These are phyloP conservation scores for Eutrigla gurnardus DNA, from an alignment of 2,797 vertebrate species.

Conservation along the genomic window DNA sequence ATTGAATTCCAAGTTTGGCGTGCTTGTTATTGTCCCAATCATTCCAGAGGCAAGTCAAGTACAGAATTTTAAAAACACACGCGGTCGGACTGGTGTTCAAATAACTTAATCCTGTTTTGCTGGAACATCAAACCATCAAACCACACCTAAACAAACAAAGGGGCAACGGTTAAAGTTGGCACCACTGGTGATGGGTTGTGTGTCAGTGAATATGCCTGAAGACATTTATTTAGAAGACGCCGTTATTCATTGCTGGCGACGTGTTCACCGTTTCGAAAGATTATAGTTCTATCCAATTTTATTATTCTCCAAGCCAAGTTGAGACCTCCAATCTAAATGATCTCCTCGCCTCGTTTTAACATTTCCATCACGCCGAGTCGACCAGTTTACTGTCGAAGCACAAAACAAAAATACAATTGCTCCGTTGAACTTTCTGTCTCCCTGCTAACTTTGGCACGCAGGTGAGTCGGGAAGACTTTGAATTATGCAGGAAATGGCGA, in stretches of 20 bases:
- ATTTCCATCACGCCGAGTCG: conserved; percentile 7
- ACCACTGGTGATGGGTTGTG: not conserved
- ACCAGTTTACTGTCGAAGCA: conserved; percentile 65
- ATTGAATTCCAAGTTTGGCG: conserved; percentile 5
- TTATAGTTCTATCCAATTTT: not conserved
- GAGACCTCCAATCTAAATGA: conserved; percentile 6
- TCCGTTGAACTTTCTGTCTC: conserved; percentile 20
- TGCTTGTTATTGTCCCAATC: not conserved
- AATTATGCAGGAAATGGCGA: conserved; percentile 42
- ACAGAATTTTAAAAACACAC: conserved; percentile 10
- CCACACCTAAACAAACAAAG: not conserved
- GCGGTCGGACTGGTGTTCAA: too few relatives aligned
- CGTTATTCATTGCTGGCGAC: not conserved
- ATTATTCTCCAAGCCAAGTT: not conserved
- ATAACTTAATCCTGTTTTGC: not conserved
- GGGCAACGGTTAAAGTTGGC: fast-evolving
- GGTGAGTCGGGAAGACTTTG: not conserved
- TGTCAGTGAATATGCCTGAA: not conserved
- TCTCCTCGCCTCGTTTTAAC: not conserved
- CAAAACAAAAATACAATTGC: conserved; percentile 44
- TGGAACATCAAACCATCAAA: conserved; percentile 5
- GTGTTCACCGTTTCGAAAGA: not conserved
- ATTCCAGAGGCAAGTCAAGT: not conserved
- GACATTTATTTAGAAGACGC: not conserved
- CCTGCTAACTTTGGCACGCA: conserved; percentile 12